Conservation (phyloP, 2,888 invertebrate species). For the Papilio gigon region DNA sequence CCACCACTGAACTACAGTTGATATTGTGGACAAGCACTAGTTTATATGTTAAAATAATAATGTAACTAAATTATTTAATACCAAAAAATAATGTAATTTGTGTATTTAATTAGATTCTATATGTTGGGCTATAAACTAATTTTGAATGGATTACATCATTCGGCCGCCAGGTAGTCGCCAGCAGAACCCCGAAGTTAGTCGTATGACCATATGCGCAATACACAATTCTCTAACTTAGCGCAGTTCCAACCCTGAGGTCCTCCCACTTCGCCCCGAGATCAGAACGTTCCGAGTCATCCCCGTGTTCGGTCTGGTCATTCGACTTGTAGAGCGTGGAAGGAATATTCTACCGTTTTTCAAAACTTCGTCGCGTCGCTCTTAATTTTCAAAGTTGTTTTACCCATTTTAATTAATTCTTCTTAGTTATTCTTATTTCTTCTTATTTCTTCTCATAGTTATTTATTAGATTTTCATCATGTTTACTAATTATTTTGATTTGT, state of each 20-base stretch:
- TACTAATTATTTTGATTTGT: neutral
- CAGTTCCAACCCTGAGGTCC: slow-evolving; percentile 51
- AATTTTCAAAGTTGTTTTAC: neutral
- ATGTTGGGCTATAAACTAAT: neutral
- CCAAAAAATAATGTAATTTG: no score
- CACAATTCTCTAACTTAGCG: slow-evolving; percentile 48
- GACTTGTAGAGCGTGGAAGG: slow-evolving; percentile 29
- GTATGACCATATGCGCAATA: slow-evolving; percentile 55
- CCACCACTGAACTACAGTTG: no score
- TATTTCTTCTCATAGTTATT: neutral
- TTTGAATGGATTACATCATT: slow-evolving; percentile 51
- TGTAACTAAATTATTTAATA: no score
- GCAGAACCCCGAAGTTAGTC: slow-evolving; percentile 50
- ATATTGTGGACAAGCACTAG: no score
- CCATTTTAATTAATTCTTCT: neutral
- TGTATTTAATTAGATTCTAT: neutral
- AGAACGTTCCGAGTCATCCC: slow-evolving; percentile 42
- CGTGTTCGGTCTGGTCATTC: slow-evolving; percentile 38
- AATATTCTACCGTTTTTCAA: slow-evolving; percentile 25
- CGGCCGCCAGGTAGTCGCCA: slow-evolving; percentile 58
- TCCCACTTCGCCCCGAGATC: slow-evolving; percentile 51
- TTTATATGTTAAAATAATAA: no score
- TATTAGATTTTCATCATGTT: neutral
- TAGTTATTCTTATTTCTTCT: neutral
- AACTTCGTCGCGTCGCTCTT: neutral